Conservation (phyloP, 1,140 invertebrate species). For the Micrasema longulum region DNA sequence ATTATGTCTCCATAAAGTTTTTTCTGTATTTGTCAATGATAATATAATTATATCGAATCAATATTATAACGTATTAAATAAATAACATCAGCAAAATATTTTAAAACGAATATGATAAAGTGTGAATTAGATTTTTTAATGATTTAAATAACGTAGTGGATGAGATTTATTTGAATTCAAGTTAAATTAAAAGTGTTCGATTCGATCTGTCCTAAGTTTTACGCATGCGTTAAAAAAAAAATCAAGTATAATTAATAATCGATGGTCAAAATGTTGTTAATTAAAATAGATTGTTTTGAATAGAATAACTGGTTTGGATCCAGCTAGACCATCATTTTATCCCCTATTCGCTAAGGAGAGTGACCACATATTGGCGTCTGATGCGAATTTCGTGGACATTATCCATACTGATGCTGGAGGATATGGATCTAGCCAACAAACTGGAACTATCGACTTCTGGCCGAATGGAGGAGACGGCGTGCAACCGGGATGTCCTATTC, state of each 20-base stretch:
- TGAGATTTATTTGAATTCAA: too few relatives aligned
- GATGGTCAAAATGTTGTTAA: too few relatives aligned
- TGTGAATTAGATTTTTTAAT: slow-evolving; percentile 3
- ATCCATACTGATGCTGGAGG: slow-evolving; percentile 67
- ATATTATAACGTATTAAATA: background rate
- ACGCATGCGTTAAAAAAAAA: too few relatives aligned
- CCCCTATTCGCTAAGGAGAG: slow-evolving; percentile 36
- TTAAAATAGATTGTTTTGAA: too few relatives aligned
- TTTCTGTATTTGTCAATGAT: background rate
- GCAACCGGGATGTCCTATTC: slow-evolving; percentile 73
- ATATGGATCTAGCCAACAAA: slow-evolving; percentile 64
- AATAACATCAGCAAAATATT: background rate
- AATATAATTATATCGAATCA: background rate
- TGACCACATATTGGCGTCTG: slow-evolving; percentile 56
- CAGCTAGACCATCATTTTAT: slow-evolving; percentile 61
- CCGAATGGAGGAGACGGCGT: slow-evolving; percentile 70
- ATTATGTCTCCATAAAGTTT: background rate
- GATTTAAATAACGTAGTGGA: background rate
- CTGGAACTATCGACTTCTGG: slow-evolving; percentile 74
- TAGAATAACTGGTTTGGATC: slow-evolving; percentile 68
- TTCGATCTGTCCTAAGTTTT: too few relatives aligned
- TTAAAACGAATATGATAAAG: background rate
- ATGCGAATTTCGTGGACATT: slow-evolving; percentile 69
- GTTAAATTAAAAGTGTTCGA: too few relatives aligned
- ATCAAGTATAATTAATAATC: too few relatives aligned